Evolutionary conservation across 2,888 invertebrate genomes (phyloP), one percentile per base, ranked within the genome.

Genomic region (Anagyrus pseudococci): DNA sequence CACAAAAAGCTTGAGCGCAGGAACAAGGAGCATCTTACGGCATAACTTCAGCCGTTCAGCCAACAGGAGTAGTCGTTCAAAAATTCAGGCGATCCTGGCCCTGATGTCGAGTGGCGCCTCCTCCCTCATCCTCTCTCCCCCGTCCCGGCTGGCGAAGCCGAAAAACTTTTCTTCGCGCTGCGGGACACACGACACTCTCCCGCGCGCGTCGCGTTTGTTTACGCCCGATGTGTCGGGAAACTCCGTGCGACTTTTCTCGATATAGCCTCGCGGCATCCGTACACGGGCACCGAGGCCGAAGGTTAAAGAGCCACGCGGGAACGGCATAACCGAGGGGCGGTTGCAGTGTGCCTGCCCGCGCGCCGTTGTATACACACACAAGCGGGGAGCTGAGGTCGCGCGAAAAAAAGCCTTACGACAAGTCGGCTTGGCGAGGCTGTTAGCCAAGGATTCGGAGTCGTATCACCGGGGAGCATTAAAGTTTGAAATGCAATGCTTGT

Each of bases 401-500:
- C 41, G 33, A 62, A 64, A 65, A 57, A 58, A 55, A 40, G 53
- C 58, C 61, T 50, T 58, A 62, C 54, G 61, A 58, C 55, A 55
- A 54, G 44, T 40, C 37, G 44, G 46, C 41, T 23, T 23, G 46
- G 40, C 37, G 15, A 48, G 6, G 37, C 53, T n/a, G 15, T 25
- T 20, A 17, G 48, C 54, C 44, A 43, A 62, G 56, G 66, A 62
- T 66, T 59, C 62, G 8, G 52, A 62, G 62, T n/a, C n/a, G 59
- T 59, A 66, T 59, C 66, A 62, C 66, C 58, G 33, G 66, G 66
- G 66, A 66, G 66, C 62, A 62, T 66, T 66, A 66, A 66, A 66
- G 65, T 66, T 66, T 66, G 58, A 66, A 62, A 62, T 62, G 62
- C 65, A 62, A 58, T 65, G 62, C 65, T 55, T 52, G 58, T 58